A percentile compares a stretch with the other conserved stretches of the same genome.
These are phyloP conservation scores for Acrocephalus scirpaceus DNA, from an alignment of 2,797 vertebrate species.

Conservation along the genomic window DNA sequence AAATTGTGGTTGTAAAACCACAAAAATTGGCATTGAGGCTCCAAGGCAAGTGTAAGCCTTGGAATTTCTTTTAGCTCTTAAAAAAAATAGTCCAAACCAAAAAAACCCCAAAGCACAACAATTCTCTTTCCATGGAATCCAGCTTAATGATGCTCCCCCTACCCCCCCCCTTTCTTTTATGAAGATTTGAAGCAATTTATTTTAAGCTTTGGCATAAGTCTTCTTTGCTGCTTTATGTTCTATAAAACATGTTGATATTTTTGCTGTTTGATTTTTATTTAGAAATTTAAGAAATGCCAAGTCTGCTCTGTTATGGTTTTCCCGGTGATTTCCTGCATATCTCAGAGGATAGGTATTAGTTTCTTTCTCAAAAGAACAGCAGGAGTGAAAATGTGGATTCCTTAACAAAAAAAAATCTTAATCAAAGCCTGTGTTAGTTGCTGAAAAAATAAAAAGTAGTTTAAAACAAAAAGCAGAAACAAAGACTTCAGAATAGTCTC, in stretches of 20 bases:
- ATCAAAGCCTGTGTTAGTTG: not conserved
- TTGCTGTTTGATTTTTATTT: slow-evolving; percentile 2
- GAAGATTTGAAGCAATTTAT: slow-evolving; percentile 12
- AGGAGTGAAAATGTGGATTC: slow-evolving; percentile 14
- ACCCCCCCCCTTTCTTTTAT: not conserved
- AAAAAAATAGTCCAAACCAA: slow-evolving; percentile 20
- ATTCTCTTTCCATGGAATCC: slow-evolving; percentile 47
- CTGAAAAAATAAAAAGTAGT: slow-evolving; percentile 7
- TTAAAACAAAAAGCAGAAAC: not conserved
- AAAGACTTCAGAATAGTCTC: not conserved
- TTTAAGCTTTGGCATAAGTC: not conserved
- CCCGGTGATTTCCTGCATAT: not conserved
- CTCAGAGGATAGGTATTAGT: slow-evolving; percentile 19
- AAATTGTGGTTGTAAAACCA: slow-evolving; percentile 53
- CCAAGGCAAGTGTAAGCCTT: slow-evolving; percentile 62
- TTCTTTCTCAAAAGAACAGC: slow-evolving; percentile 28
- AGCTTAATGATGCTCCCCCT: not conserved
- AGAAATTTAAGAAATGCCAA: slow-evolving; percentile 29
- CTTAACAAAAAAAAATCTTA: slow-evolving; percentile 32
- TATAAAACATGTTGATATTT: not conserved
- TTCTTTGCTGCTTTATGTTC: slow-evolving; percentile 10
- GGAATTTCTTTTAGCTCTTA: slow-evolving; percentile 60
- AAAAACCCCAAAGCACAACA: slow-evolving; percentile 38
- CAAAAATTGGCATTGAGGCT: slow-evolving; percentile 55
- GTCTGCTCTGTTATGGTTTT: slow-evolving; percentile 2